Base-by-base conservation (phyloP, 2,113 vertebrate species). In the Dicrurus megarhynchus region DNA sequence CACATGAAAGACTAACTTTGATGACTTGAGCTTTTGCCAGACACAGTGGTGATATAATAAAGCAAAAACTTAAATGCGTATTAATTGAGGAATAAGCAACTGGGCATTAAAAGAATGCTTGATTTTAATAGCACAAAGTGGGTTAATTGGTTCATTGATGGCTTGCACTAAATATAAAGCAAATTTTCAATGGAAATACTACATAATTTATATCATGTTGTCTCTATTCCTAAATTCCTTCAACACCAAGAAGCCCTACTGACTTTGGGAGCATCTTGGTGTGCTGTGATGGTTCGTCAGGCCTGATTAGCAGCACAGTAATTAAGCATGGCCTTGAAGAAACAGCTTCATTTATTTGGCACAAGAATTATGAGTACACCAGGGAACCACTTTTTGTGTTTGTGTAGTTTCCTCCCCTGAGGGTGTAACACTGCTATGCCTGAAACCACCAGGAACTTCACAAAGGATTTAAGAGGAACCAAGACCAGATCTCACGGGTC, bases 1-100 rank as follows among this genome's bases (percentile, higher is more conserved):
- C 93, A 97, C 90, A 82, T 75, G 85, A 95, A 97, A 84, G 87
- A 53, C 80, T 75, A 95, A 82, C 69, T 91, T 85, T 74, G 89
- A 94, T 69, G 77, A 91, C 78, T 96, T 92, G 90, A 73, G 32
- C 61, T 96, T 93, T 90, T 93, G 88, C 87, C 84, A 93, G 63
- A 35, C 76, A 77, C 44, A 94, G n/a, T 47, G 75, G n/a, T 78
- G 60, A 89, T 21, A 63, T 5, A 90, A 94, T 42, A 92, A 69
- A 81, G 44, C 89, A 97, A 84, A 93, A 93, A 65, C 55, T 92
- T 95, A 87, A 82, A 93, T 70, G 18, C 3, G 12, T 76, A 90
- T 75, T 79, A 84, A 93, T 75, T 89, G 44, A 49, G 39, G 56
- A 87, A 88, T 64, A 89, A 94, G 80, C 81, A 95, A 86, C 81